These are phyloP conservation scores for Melipona beecheii DNA, from an alignment of 2,888 invertebrate species.

Conservation along the genomic window DNA sequence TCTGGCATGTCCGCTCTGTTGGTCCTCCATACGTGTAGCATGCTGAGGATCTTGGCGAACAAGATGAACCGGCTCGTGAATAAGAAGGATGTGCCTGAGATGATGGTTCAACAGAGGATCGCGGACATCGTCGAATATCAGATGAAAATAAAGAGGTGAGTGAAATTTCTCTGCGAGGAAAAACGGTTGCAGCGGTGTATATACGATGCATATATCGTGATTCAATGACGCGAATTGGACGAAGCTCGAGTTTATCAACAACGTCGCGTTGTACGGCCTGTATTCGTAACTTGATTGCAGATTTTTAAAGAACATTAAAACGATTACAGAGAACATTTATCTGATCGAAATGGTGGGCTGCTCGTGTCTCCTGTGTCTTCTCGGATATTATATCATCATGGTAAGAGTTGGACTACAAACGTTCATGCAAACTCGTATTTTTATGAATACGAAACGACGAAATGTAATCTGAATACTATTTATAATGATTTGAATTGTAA, in stretches of 20 bases:
- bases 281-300: constrained; percentile 55
- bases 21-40: constrained; percentile 73
- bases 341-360: constrained; percentile 76
- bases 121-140: constrained; percentile 49
- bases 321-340: constrained; percentile 71
- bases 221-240: background rate
- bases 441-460: background rate
- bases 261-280: background rate
- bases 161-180: background rate
- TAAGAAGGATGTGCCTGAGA: background rate
- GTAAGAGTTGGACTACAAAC: constrained; percentile 14
- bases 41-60: constrained; percentile 39
- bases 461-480: background rate
- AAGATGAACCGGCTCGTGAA: constrained; percentile 22
- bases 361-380: constrained; percentile 74
- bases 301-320: constrained; percentile 72
- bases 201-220: background rate
- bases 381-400: constrained; percentile 74
- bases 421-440: background rate
- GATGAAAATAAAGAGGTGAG: constrained; percentile 44
- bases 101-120: constrained; percentile 12
- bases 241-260: background rate
- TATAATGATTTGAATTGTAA: no score
- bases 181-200: no score
- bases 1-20: constrained; percentile 71